A percentile compares a stretch with the other conserved stretches of the same genome.
Conservation (phyloP, 2,888 invertebrate genomes). For the Lapara coniferarum region DNA sequence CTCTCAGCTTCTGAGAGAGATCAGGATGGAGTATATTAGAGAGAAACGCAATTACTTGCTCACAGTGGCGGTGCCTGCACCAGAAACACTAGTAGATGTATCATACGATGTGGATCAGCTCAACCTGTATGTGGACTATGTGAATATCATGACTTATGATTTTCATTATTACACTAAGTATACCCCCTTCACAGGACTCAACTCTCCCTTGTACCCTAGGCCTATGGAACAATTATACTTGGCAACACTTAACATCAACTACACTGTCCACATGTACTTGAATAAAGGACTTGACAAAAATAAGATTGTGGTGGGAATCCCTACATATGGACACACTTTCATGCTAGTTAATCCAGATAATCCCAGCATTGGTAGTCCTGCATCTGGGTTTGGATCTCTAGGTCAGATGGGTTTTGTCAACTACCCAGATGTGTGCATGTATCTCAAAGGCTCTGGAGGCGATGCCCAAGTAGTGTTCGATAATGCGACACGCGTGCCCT, state of each 20-base stretch:
- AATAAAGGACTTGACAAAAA: slow-evolving; percentile 88
- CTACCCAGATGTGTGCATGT: slow-evolving; percentile 88
- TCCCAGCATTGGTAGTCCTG: slow-evolving; percentile 87
- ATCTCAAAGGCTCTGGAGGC: slow-evolving; percentile 77
- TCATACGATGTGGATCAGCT: slow-evolving; percentile 91
- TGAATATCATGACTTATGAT: slow-evolving; percentile 97
- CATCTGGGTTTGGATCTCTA: slow-evolving; percentile 86
- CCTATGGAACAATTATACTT: slow-evolving; percentile 85
- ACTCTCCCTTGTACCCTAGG: slow-evolving; percentile 89
- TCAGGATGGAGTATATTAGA: slow-evolving; percentile 86
- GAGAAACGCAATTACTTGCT: slow-evolving; percentile 85
- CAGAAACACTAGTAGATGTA: slow-evolving; percentile 87
- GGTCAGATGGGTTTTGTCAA: slow-evolving; percentile 88
- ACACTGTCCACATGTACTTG: slow-evolving; percentile 90
- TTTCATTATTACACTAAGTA: slow-evolving; percentile 90
- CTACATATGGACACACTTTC: slow-evolving; percentile 93
- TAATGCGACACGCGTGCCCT: slow-evolving; percentile 89
- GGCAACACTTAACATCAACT: slow-evolving; percentile 90
- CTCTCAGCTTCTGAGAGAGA: slow-evolving; percentile 88
- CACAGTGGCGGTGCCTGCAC: slow-evolving; percentile 91
- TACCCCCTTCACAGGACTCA: slow-evolving; percentile 92
- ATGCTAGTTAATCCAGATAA: slow-evolving; percentile 87
- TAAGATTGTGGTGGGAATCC: slow-evolving; percentile 93
- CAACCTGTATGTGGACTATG: slow-evolving; percentile 91
- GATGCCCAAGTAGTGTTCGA: slow-evolving; percentile 85